These are phyloP conservation scores for Patella ulyssiponensis DNA, from an alignment of 2,888 invertebrate species.

Conservation along the genomic window DNA sequence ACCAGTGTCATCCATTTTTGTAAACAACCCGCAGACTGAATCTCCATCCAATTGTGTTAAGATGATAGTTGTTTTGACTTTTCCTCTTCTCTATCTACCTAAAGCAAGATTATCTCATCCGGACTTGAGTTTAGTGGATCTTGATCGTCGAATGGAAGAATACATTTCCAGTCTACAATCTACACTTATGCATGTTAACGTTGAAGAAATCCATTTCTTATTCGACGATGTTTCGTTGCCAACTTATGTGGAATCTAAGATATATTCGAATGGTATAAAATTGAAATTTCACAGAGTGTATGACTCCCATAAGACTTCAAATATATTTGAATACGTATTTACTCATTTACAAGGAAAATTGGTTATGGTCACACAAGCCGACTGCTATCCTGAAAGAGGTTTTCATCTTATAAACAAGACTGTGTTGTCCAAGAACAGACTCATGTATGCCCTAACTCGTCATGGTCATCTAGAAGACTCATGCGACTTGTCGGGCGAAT, in stretches of 20 bases:
- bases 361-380: constrained; percentile 25
- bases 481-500: constrained; percentile 26
- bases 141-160: constrained; percentile 18
- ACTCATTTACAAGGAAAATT: constrained; percentile 4
- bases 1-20: no score
- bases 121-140: no score
- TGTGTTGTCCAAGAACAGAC: not conserved
- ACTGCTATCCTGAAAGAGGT: constrained; percentile 20
- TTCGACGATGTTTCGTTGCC: constrained; percentile 14
- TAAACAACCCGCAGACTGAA: no score
- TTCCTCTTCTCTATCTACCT: no score
- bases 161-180: constrained; percentile 15
- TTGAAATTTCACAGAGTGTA: constrained; percentile 7
- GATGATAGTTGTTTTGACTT: no score
- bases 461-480: constrained; percentile 19
- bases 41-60: no score
- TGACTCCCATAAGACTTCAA: not conserved
- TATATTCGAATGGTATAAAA: not conserved
- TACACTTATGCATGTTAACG: constrained; percentile 17
- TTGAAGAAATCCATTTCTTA: constrained; percentile 12
- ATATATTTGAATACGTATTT: constrained; percentile 17
- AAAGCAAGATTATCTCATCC: no score
- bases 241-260: not conserved
- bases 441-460: constrained; percentile 23
- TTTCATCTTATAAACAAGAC: constrained; percentile 17